Evolutionary conservation across 2,797 vertebrate species (phyloP).

Genomic region (Cheracebus regulus): DNA sequence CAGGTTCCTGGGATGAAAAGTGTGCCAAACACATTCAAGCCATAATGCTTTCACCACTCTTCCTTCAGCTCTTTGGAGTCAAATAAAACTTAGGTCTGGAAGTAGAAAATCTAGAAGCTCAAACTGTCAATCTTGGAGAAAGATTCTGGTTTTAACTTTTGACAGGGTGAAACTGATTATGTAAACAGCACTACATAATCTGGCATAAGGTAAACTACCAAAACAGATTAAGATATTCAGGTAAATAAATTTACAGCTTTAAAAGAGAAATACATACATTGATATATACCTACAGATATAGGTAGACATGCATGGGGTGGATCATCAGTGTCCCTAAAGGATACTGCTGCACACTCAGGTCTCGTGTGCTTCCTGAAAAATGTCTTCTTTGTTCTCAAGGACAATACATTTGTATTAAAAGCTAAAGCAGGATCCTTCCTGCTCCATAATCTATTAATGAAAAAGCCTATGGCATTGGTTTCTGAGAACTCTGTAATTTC

Average conservation of each 20-base stretch:
- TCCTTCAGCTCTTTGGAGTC: neutral
- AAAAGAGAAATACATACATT: neutral
- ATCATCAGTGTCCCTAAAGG: slow-evolving; percentile 41
- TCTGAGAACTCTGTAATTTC: slow-evolving; percentile 53
- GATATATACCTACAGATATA: neutral
- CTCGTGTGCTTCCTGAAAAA: slow-evolving; percentile 26
- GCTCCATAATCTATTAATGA: slow-evolving; percentile 23
- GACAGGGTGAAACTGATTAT: slow-evolving; percentile 57
- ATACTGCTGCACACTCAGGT: neutral
- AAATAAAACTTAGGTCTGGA: slow-evolving; percentile 54
- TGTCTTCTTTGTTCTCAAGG: slow-evolving; percentile 23
- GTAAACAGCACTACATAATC: slow-evolving; percentile 66
- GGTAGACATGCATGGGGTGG: neutral
- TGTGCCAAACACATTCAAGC: neutral
- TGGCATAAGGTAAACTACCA: slow-evolving; percentile 25
- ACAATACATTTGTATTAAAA: slow-evolving; percentile 21
- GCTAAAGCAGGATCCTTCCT: slow-evolving; percentile 30
- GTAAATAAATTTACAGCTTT: slow-evolving; percentile 61
- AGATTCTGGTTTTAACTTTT: slow-evolving; percentile 71
- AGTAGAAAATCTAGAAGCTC: slow-evolving; percentile 53
- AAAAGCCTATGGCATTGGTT: slow-evolving; percentile 19
- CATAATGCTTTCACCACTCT: neutral
- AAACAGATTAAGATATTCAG: slow-evolving; percentile 62
- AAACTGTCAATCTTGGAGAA: slow-evolving; percentile 52
- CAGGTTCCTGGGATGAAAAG: slow-evolving; percentile 20